These are phyloP conservation scores for Lycorma delicatula DNA, from an alignment of 1,140 invertebrate genomes.

Conservation along the genomic window DNA sequence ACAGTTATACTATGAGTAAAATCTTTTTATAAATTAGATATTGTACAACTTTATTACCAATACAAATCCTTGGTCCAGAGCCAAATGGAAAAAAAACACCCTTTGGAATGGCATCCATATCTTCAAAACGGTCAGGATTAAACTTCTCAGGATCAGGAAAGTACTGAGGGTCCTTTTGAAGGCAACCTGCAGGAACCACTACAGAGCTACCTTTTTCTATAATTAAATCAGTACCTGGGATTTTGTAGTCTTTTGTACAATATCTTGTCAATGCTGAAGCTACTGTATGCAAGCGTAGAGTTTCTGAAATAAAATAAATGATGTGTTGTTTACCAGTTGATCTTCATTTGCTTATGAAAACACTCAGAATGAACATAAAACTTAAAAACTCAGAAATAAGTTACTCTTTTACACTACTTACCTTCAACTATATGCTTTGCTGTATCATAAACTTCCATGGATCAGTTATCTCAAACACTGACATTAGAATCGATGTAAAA, in stretches of 20 bases:
- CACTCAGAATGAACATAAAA: too few relatives aligned
- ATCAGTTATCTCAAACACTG: too few relatives aligned
- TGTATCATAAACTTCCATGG: too few relatives aligned
- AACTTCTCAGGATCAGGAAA: slow-evolving; percentile 48
- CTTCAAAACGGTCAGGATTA: slow-evolving; percentile 44
- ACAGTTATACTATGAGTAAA: too few relatives aligned
- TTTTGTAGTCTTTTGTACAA: slow-evolving; percentile 39
- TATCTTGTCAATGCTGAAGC: slow-evolving; percentile 23
- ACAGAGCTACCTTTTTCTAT: slow-evolving; percentile 44
- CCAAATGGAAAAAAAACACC: slow-evolving; percentile 47
- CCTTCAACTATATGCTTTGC: too few relatives aligned
- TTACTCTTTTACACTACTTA: too few relatives aligned
- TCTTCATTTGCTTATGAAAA: too few relatives aligned
- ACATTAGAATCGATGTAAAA: too few relatives aligned
- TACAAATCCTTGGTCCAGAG: slow-evolving; percentile 51
- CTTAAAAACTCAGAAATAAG: too few relatives aligned
- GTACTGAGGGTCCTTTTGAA: slow-evolving; percentile 48
- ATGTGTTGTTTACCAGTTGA: too few relatives aligned
- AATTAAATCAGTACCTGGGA: slow-evolving; percentile 38
- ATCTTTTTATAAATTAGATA: too few relatives aligned
- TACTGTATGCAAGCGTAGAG: background rate
- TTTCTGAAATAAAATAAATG: background rate
- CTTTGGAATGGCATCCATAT: slow-evolving; percentile 34
- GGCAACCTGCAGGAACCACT: slow-evolving; percentile 45
- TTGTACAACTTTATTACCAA: too few relatives aligned